Percentiles rank a stretch among this genome's conserved stretches.
phyloP scores from a whole-genome alignment of 2,888 invertebrate species.

The Cephus rjabovi region DNA sequence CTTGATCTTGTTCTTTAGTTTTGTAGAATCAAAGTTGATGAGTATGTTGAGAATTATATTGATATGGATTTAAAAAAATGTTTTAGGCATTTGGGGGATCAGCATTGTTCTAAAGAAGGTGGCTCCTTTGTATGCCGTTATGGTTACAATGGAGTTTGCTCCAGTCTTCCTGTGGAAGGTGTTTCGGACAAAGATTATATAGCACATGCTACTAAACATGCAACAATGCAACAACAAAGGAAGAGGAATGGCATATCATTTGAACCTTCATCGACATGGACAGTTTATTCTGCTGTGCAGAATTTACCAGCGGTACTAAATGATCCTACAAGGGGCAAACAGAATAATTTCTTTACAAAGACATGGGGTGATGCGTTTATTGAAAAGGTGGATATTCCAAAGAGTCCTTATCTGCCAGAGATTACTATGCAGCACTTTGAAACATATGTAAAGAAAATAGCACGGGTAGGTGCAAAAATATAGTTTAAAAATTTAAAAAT shows the following conservation, averaged over 20 bases:
- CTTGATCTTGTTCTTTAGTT: background rate
- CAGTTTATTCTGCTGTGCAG: slow-evolving; percentile 91
- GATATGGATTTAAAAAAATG: background rate
- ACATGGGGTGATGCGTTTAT: slow-evolving; percentile 98
- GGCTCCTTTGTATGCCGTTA: slow-evolving; percentile 89
- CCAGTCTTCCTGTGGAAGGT: slow-evolving; percentile 88
- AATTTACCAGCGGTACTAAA: slow-evolving; percentile 96
- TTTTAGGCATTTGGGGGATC: slow-evolving; percentile 80
- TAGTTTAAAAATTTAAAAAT: background rate
- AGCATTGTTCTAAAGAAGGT: slow-evolving; percentile 86
- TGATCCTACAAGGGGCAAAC: slow-evolving; percentile 93
- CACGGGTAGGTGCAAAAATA: slow-evolving; percentile 54
- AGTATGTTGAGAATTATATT: background rate
- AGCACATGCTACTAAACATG: slow-evolving; percentile 81
- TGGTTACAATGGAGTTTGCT: slow-evolving; percentile 88
- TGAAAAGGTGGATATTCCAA: slow-evolving; percentile 81
- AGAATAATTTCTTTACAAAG: slow-evolving; percentile 93
- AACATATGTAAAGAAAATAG: slow-evolving; percentile 84
- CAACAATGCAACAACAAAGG: slow-evolving; percentile 60
- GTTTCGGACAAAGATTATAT: slow-evolving; percentile 90
- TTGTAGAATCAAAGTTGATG: background rate
- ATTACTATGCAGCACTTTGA: slow-evolving; percentile 88
- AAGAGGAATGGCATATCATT: slow-evolving; percentile 69
- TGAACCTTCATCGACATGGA: slow-evolving; percentile 72
- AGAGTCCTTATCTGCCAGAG: slow-evolving; percentile 85